These are phyloP conservation scores for Uromys caudimaculatus DNA, from an alignment of 2,797 vertebrate genomes.

Conservation along the genomic window DNA sequence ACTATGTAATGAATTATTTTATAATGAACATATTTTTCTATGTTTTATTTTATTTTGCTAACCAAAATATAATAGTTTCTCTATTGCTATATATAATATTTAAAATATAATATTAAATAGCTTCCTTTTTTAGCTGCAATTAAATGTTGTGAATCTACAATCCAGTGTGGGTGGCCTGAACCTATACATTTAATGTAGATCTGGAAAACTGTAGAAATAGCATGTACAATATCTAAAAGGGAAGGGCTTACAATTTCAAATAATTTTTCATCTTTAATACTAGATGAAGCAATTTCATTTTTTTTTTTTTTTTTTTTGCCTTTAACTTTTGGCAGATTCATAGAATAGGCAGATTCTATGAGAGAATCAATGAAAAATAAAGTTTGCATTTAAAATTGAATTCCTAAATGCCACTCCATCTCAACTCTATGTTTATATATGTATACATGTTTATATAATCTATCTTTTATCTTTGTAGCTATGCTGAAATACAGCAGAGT, in stretches of 20 bases:
- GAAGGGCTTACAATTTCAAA: background rate
- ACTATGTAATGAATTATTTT: slow-evolving; percentile 54
- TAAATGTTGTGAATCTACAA: background rate
- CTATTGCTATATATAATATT: slow-evolving; percentile 4
- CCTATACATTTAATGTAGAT: background rate
- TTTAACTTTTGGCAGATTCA: background rate
- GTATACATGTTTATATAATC: too few species aligned
- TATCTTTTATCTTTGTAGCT: background rate
- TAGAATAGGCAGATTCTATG: background rate
- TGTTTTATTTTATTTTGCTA: slow-evolving; percentile 13
- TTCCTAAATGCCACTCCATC: slow-evolving; percentile 12
- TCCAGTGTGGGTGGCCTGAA: background rate
- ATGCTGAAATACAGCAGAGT: background rate
- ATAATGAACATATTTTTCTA: slow-evolving; percentile 33
- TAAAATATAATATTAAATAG: background rate
- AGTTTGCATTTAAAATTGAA: slow-evolving; percentile 33
- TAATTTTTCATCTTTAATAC: background rate
- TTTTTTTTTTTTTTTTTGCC: background rate
- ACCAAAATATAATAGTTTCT: slow-evolving; percentile 11
- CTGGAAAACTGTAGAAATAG: background rate
- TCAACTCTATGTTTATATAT: background rate
- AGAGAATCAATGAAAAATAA: background rate
- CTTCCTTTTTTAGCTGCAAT: background rate
- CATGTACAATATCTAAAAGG: background rate
- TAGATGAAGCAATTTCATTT: background rate